A percentile compares a stretch with the other conserved stretches of the same genome.
Evolutionary conservation across 2,797 vertebrate species (phyloP).

Genomic region (Platalea minor): DNA sequence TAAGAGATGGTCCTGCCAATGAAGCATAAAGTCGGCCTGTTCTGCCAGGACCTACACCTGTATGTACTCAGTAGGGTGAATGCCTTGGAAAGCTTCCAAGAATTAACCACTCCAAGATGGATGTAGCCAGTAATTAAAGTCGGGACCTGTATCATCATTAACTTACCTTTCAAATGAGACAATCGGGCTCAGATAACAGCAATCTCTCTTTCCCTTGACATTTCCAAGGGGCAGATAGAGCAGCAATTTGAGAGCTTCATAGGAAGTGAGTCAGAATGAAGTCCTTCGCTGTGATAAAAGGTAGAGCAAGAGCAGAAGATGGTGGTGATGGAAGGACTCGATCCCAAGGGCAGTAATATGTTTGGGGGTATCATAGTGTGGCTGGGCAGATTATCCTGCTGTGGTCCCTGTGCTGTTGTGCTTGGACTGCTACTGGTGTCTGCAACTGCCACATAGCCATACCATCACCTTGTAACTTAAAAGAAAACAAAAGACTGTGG

Average conservation of each 20-base stretch:
- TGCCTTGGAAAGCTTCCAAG: constrained; percentile 15
- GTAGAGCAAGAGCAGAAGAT: background rate
- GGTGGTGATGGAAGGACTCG: accelerated
- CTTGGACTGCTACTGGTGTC: background rate
- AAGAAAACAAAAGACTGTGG: background rate
- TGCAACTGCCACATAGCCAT: background rate
- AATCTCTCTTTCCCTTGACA: constrained; percentile 27
- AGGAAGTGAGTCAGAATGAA: constrained; percentile 25
- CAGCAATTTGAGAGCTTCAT: constrained; percentile 37
- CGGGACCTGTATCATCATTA: constrained; percentile 26
- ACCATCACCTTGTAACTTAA: background rate
- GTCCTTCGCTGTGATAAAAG: background rate
- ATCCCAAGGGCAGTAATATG: background rate
- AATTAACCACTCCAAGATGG: background rate
- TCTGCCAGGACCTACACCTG: background rate
- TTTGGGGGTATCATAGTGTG: background rate
- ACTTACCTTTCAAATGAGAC: constrained; percentile 31
- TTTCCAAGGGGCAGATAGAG: constrained; percentile 45
- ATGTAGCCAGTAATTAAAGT: constrained; percentile 43
- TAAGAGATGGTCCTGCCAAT: background rate
- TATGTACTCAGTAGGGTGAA: background rate
- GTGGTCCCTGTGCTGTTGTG: background rate
- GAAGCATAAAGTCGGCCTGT: background rate
- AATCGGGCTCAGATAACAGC: background rate
- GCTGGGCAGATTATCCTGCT: background rate